Evolutionary conservation across 2,797 vertebrate species (phyloP), one percentile per base, ranked within the genome.

Genomic region (Sebastes hopkinsi): DNA sequence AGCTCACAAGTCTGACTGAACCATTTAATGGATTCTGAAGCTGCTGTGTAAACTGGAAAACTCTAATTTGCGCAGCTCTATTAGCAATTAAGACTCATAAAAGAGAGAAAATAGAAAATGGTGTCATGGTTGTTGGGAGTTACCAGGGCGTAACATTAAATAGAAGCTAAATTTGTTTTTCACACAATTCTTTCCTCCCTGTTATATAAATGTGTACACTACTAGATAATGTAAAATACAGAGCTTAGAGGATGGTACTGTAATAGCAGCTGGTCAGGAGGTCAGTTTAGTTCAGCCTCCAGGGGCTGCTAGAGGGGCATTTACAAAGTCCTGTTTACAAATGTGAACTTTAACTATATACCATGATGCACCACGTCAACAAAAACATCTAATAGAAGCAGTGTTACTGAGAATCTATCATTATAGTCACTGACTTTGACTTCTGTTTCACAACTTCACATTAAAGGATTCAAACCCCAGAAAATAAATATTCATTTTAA

Each of bases 41-140:
- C 46, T 34, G 8, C 72, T 67, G 30, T 54, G 34, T 68, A 72
- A 76, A 77, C 56, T 61, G 65, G 9, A 82, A 52, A 62, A 73
- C 60, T 80, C 50, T 22, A 65, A 80, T 74, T 74, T 61, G 14
- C 29, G 56, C 58, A 85, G 75, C 60, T 20, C 58, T 70, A 60
- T 67, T 80, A 54, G 36, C n/a, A 72, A 61, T 65, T 50, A 72
- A 76, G 13, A 66, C 67, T 72, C 14, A 29, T 87, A 80, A 89
- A 87, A 71, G 3, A 30, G 36, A 77, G 18, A 73, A 77, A 83
- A 82, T 62, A 72, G 72, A 84, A 87, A 36, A 79, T 67, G 4
- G 3, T 73, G 46, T 42, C 22, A 79, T 54, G 8, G 25, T 84
- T 83, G 72, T 71, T 56, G 5, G 61, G 64, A 59, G 25, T 79